Percentiles rank a stretch among this genome's conserved stretches.
Evolutionary conservation across 2,888 invertebrate genomes (phyloP).

Genomic region (Bombylius discolor): DNA sequence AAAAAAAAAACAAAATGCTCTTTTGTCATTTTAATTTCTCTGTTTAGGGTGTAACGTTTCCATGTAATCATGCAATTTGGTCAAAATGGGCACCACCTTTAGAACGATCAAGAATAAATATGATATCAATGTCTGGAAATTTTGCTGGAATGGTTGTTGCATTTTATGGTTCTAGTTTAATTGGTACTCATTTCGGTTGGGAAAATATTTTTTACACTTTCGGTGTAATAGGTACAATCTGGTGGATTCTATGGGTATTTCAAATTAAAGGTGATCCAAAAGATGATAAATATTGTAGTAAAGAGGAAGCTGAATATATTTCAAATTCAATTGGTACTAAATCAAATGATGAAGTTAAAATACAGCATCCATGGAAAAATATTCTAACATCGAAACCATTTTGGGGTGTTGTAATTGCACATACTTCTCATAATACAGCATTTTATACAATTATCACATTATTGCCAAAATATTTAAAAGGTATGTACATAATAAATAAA

Average conservation of each 20-base stretch:
- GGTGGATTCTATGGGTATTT: neutral
- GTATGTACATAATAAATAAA: neutral
- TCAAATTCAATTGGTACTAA: neutral
- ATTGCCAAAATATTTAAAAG: neutral
- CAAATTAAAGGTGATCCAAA: neutral
- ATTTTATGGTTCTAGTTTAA: neutral
- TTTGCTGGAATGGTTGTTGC: conserved; percentile 1
- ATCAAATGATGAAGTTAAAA: neutral
- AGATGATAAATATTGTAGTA: neutral
- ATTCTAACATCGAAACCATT: neutral
- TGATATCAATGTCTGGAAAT: conserved; percentile 2
- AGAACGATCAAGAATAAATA: conserved; percentile 4
- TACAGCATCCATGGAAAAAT: neutral
- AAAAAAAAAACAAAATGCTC: too few species aligned
- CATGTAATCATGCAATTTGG: conserved; percentile 5
- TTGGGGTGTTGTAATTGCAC: neutral
- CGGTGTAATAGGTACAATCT: neutral
- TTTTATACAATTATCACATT: neutral
- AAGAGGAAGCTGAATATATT: neutral
- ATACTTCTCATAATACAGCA: neutral
- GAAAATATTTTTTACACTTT: conserved; percentile 3
- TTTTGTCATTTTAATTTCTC: too few species aligned
- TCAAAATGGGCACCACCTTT: conserved; percentile 5
- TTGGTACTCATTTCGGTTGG: conserved; percentile 3
- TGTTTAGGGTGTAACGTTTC: conserved; percentile 5